Conservation (phyloP, 2,888 invertebrate genomes). For the Ichneumoninae sp. region DNA sequence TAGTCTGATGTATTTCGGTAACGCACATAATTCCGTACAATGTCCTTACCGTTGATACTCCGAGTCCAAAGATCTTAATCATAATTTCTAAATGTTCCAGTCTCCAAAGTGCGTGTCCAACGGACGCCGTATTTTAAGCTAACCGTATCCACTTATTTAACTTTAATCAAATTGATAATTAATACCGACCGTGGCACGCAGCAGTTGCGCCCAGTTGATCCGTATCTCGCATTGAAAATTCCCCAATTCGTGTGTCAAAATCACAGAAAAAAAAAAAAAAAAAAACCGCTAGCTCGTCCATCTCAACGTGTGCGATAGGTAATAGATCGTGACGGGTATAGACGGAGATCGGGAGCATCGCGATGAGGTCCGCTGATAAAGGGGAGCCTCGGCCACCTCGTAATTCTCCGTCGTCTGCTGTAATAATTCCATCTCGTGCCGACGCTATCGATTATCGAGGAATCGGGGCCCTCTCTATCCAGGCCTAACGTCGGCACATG, state of each 20-base stretch:
- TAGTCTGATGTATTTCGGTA: too few relatives aligned
- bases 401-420: constrained; percentile 25
- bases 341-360: constrained; percentile 9
- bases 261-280: background rate
- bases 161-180: background rate
- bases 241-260: background rate
- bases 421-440: constrained; percentile 26
- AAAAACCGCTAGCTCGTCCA: background rate
- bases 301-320: background rate
- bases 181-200: background rate
- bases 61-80: background rate
- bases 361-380: background rate
- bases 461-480: constrained; percentile 6
- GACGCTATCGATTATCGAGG: constrained; percentile 44
- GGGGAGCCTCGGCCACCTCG: background rate
- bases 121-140: background rate
- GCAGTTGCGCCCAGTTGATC: background rate
- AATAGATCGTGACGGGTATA: background rate
- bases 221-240: background rate
- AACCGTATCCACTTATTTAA: background rate
- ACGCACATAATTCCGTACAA: background rate
- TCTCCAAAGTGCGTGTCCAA: background rate
- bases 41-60: background rate
- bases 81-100: background rate
- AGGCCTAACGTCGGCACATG: background rate